Evolutionary conservation across 2,888 invertebrate species (phyloP), one percentile per base, ranked within the genome.

Genomic region (Andrena fulva): DNA sequence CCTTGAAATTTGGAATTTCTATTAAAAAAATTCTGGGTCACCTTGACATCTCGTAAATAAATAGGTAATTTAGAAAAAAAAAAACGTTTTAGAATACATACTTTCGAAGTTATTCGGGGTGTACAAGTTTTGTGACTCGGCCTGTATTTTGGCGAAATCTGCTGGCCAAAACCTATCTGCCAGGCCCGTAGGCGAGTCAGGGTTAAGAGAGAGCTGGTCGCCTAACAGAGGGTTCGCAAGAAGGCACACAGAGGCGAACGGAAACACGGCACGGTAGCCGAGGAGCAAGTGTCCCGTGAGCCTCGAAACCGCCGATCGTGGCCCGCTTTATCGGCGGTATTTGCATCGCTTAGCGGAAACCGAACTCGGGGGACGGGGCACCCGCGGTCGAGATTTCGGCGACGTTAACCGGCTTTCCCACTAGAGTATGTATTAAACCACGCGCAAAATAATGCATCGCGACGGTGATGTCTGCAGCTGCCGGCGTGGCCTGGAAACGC

Each of bases 361-460:
- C 84, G 74, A 86, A 82, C 80, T 80, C 77, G 67, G 33, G 68
- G 71, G 29, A 67, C 76, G 74, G 52, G 62, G 42, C 42, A 42
- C 42, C 52, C 72, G 79, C 62, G 84, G 84, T 79, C 59, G 80
- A 86, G 86, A 82, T 84, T 86, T 77, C 77, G 70, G 67, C 64
- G 67, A 68, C 82, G 78, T 82, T 78, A 84, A 81, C 82, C 86
- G 75, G 86, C 86, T 80, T 71, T 82, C 82, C 74, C 84, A 52
- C 80, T 60, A 42, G 67, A 71, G 76, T 77, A 82, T 84, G 82
- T 87, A 85, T 87, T 79, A 85, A 87, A 74, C 82, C 84, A 67
- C 84, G 76, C 75, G 77, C 84, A 87, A 84, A 85, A 87, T 87
- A 85, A 87, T 85, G 82, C 82, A 85, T 76, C 77, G 80, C 68